Base-by-base conservation (phyloP, 2,888 invertebrate species). In the Xestoiulus laeticollis region DNA sequence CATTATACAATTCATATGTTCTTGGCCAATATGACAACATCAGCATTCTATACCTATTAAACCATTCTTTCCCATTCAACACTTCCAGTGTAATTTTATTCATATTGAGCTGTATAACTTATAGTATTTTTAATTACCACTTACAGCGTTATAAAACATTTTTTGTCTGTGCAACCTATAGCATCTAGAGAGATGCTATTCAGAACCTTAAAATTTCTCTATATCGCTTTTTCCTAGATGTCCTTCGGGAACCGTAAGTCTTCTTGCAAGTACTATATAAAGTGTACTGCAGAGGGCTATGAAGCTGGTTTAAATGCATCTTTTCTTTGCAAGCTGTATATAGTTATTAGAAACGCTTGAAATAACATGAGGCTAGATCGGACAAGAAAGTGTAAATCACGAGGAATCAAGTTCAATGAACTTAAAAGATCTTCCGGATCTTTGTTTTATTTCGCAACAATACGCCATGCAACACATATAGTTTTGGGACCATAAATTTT, bases 301-400 rank as follows among this genome's bases (percentile, higher is more conserved):
- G 53, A 53, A 53, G 53, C 53, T 53, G 53, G 16, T 53, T n/a
- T 53, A 53, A 53, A 19, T 53, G 19, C 53, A 53, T 19, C 16
- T 53, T 53, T 53, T n/a, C n/a, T 19, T 19, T 16, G 53, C 53
- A 53, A n/a, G 53, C 53, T 53, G 19, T 53, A 53, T 53, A 53
- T 53, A 53, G 53, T 53, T 53, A 53, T 53, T 53, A 53, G 53
- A 53, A 53, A 53, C 53, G 53, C 53, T 53, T n/a, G 53, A 53
- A 53, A 53, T 53, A 53, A n/a, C 53, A 53, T 19, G 19, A 53
- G 53, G n/a, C 16, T 19, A 53, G n/a, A 19, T n/a, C 19, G 53
- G n/a, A n/a, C 53, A 53, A 19, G 53, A 53, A 53, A 53, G 53
- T 53, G 53, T 53, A 53, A 53, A 53, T 53, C 53, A 53, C 53